A percentile compares a stretch with the other conserved stretches of the same genome.
phyloP scores from a whole-genome alignment of 2,113 vertebrate genomes.

The Gymnobelideus leadbeateri region DNA sequence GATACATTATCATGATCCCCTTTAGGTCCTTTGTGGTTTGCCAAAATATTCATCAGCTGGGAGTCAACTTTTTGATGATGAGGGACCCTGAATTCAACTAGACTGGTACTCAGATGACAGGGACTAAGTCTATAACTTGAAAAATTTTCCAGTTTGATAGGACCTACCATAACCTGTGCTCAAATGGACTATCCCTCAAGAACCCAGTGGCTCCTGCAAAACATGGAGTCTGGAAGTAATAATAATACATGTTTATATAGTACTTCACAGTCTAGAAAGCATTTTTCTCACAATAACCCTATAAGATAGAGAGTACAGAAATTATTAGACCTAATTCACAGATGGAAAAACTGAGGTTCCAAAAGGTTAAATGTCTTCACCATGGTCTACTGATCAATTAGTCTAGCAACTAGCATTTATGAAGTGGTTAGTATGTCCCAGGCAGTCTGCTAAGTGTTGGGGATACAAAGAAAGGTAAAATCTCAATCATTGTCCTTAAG shows the following conservation, averaged over 20 bases:
- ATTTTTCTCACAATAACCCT: neutral
- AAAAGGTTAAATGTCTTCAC: neutral
- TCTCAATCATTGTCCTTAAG: neutral
- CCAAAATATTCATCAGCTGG: neutral
- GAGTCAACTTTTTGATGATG: neutral
- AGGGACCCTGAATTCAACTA: neutral
- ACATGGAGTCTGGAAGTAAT: neutral
- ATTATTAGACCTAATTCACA: neutral
- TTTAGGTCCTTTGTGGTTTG: neutral
- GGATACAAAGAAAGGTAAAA: no score
- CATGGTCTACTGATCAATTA: neutral
- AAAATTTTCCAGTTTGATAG: neutral
- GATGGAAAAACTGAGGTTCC: neutral
- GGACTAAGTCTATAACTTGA: neutral
- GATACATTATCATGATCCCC: neutral
- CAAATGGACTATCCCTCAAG: neutral
- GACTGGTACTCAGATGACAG: neutral
- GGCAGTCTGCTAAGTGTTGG: neutral
- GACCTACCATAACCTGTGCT: neutral
- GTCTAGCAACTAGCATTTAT: neutral
- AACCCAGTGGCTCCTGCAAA: neutral
- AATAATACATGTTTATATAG: neutral
- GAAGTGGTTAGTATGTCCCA: neutral
- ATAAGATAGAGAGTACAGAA: neutral
- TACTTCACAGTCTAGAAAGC: neutral